Base-by-base conservation (phyloP, 2,797 vertebrate genomes). In the Arrhamphus sclerolepis region DNA sequence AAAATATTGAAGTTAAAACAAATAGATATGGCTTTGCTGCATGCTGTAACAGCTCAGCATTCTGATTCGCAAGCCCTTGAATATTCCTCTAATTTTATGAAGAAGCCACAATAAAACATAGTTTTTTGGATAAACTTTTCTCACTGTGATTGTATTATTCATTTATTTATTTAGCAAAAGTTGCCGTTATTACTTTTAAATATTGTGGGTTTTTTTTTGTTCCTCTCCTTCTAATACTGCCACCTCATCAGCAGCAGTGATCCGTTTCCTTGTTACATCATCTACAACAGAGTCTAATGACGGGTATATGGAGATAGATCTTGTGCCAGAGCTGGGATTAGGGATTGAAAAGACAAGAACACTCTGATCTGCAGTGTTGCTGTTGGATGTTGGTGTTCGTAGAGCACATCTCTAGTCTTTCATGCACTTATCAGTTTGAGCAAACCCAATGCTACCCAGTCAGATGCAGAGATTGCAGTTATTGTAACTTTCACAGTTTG, bases 231-330 rank as follows among this genome's bases (percentile, higher is more conserved):
- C 28, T 53, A 54, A 65, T 66, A 66, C 46, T 56, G 39, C 55
- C 52, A 34, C 62, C 65, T 80, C 58, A 77, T 67, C 69, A 65
- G 54, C 58, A 38, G 58, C 62, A n/a, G 51, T 49, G 62, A 75
- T 78, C 51, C 40, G 62, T 76, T 73, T 80, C 51, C 49, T 43
- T 16, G 69, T 80, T 84, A 62, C 73, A 58, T 88, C 73, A 83
- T 69, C 70, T 41, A 50, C 62, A 56, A 52, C 43, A 19, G 60
- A 47, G 16, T 51, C 48, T 64, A 58, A 62, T 49, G 54, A 54
- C 46, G 49, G 62, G 44, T 77, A 86, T 70, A 60, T 82, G 66
- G 50, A 50, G 68, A 80, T 60, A 47, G 72, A 74, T 73, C 38
- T 67, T 61, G 72, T 66, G 62, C 46, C 66, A 42, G 43, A 67